phyloP scores from a whole-genome alignment of 2,888 invertebrate genomes.

The Dryadula phaetusa region DNA sequence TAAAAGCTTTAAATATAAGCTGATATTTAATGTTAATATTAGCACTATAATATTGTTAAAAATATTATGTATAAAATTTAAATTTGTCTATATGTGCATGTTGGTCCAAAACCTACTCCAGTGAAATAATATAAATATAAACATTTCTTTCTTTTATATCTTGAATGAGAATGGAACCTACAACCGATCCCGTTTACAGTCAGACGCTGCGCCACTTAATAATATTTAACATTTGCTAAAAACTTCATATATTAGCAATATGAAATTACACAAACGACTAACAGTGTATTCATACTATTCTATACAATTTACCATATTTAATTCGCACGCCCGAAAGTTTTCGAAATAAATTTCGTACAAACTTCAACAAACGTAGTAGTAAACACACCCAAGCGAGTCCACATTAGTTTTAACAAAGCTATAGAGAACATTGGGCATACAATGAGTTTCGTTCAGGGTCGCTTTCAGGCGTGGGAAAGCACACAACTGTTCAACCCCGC shows the following conservation, averaged over 20 bases:
- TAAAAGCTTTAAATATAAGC: conserved; percentile 30
- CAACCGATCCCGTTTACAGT: background rate
- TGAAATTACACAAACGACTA: conserved; percentile 10
- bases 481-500: conserved; percentile 73
- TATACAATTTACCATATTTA: conserved; percentile 15
- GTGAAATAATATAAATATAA: too few species aligned
- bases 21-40: conserved; percentile 17
- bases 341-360: conserved; percentile 30
- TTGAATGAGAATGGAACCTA: background rate
- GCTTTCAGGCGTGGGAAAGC: conserved; percentile 65
- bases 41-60: background rate
- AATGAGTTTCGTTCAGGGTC: conserved; percentile 48
- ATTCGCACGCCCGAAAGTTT: conserved; percentile 27
- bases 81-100: background rate
- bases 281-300: background rate
- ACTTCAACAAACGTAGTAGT: conserved; percentile 38
- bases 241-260: background rate
- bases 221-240: conserved; percentile 4
- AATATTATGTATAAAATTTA: background rate
- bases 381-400: conserved; percentile 37
- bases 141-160: too few species aligned
- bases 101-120: too few species aligned
- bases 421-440: conserved; percentile 49
- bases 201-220: background rate
- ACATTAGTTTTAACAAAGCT: conserved; percentile 54